Percentiles rank a stretch among this genome's conserved stretches.
These are phyloP conservation scores for Meganola albula DNA, from an alignment of 2,888 invertebrate species.

Conservation along the genomic window DNA sequence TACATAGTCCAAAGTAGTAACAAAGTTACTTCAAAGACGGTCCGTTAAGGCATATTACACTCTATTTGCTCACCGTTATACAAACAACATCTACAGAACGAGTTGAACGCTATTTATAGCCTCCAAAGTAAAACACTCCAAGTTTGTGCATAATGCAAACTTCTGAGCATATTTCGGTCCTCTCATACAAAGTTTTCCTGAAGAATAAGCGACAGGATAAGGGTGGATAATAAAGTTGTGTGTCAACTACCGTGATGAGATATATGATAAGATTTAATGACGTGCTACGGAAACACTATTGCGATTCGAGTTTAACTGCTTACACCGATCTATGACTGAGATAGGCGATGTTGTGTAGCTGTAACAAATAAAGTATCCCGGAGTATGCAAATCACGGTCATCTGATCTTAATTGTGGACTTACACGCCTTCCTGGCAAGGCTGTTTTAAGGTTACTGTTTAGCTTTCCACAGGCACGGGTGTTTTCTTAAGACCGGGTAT, in stretches of 20 bases:
- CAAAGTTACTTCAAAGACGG: not conserved
- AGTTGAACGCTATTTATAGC: not conserved
- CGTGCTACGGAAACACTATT: slow-evolving; percentile 31
- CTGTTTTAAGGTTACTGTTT: slow-evolving; percentile 15
- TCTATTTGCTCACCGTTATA: not conserved
- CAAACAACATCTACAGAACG: not conserved
- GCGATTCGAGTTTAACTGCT: slow-evolving; percentile 29
- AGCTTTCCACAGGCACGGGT: no score
- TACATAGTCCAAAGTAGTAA: no score
- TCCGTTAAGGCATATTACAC: not conserved
- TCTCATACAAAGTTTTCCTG: not conserved
- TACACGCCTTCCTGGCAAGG: slow-evolving; percentile 22
- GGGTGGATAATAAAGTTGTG: slow-evolving; percentile 18
- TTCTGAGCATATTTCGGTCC: not conserved
- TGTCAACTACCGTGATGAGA: slow-evolving; percentile 28
- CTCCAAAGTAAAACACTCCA: not conserved
- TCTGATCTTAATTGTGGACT: slow-evolving; percentile 29
- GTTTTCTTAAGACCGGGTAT: no score
- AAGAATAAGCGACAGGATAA: slow-evolving; percentile 10
- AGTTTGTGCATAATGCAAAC: not conserved
- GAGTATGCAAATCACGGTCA: slow-evolving; percentile 26
- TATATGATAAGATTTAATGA: slow-evolving; percentile 31
- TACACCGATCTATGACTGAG: slow-evolving; percentile 31
- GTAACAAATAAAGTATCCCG: slow-evolving; percentile 26
- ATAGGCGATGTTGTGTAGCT: slow-evolving; percentile 29